Evolutionary conservation across 2,888 invertebrate genomes (phyloP), one percentile per base, ranked within the genome.

Genomic region (Oscheius onirici): DNA sequence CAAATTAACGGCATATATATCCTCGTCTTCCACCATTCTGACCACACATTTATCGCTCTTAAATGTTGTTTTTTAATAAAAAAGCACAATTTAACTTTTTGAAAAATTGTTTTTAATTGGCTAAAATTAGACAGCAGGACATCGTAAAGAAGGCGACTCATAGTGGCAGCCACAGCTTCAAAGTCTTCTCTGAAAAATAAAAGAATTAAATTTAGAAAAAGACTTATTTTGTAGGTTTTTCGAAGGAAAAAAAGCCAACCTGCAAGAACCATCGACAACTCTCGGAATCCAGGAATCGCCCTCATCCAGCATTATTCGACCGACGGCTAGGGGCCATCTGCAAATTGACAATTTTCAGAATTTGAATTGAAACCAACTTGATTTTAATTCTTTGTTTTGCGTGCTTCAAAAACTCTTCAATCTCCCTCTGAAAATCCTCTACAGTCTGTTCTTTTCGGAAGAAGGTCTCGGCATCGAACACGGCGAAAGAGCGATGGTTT

Each of bases 251-350:
- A 15, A n/a, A 24, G 28, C 3, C 0, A 24, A 68, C 68, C 44
- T 68, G 57, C 44, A 68, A n/a, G 55, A 57, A 5, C 58, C 68
- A 17, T 71, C 77, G 8, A 76, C 77, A 0, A 80, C 44, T 13
- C 73, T 51, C 2, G 76, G 78, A 52, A 79, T 75, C 81, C 81
- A 81, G 10, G 72, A 72, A 0, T 72, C 74, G 1, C 76, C 77
- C 57, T 81, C 77, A 15, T 81, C 78, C 13, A 81, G 63, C 66
- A 81, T 76, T 41, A 81, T 67, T 22, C 77, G 69, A 2, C 79
- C 79, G 3, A 81, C 79, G 1, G 73, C 65, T 60, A 81, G 67
- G 0, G 79, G 79, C 81, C 81, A 81, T 71, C 79, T 79, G 20
- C 34, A 57, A 26, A 26, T 2, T 5, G 13, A 11, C 2, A n/a